Percentiles rank a stretch among this genome's conserved stretches.
These are phyloP conservation scores for Acrobasis consociella DNA, from an alignment of 2,888 invertebrate species.

Conservation along the genomic window DNA sequence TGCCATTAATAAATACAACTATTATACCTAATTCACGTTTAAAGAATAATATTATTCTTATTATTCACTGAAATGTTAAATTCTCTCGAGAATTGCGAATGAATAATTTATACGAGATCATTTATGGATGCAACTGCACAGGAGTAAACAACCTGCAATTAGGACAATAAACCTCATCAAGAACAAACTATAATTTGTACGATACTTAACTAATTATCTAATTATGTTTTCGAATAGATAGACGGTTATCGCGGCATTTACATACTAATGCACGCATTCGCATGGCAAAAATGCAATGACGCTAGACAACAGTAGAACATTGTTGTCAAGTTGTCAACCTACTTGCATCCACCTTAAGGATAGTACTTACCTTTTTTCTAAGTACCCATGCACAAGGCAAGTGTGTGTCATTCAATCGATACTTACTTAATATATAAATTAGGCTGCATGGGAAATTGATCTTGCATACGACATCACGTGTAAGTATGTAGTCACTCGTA, in stretches of 20 bases:
- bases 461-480: no score
- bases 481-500: background rate
- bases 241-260: constrained; percentile 57
- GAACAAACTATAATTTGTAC: constrained; percentile 64
- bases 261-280: constrained; percentile 51
- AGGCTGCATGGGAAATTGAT: background rate
- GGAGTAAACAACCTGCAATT: constrained; percentile 74
- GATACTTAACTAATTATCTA: constrained; percentile 69
- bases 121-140: constrained; percentile 49
- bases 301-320: constrained; percentile 19
- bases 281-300: constrained; percentile 37
- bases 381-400: background rate
- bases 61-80: background rate
- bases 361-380: constrained; percentile 13
- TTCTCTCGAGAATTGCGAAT: background rate
- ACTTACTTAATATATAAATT: background rate
- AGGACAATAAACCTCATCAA: constrained; percentile 76
- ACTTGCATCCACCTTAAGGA: constrained; percentile 12
- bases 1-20: background rate
- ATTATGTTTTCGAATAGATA: constrained; percentile 62
- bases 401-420: background rate
- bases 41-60: no score
- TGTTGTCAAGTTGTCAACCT: constrained; percentile 18
- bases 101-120: constrained; percentile 30
- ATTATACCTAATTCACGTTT: background rate